Evolutionary conservation across 2,113 vertebrate species (phyloP), one percentile per base, ranked within the genome.

Genomic region (Dascyllus trimaculatus): DNA sequence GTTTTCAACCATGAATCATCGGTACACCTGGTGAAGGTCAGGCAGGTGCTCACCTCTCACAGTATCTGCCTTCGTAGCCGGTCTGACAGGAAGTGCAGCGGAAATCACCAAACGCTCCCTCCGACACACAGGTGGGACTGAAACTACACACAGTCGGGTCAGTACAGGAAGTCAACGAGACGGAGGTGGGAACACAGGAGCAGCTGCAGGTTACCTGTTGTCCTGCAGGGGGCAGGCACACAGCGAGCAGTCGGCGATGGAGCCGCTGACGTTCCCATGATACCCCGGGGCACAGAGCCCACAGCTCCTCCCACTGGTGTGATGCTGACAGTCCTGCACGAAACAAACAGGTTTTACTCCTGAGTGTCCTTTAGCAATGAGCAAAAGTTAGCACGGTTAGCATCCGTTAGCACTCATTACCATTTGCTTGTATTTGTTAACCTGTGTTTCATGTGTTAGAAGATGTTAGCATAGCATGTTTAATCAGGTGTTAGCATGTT

Each of bases 41-140:
- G 9, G 32, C 35, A 46, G 19, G 17, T 6, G 1, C 87, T 67
- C 83, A 98, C 97, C 95, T 96, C 87, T 99, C 96, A 81, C 98
- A 99, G 80, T 97, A 96, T 35, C 95, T 91, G 2, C 98, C 98
- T 82, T 98, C 96, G 2, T 97, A 96, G 19, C 98, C 98, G 1
- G 53, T 70, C 18, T 94, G 77, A 81, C 98, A 99, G 85, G 96
- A 94, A 15, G 95, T 88, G 57, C 98, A 99, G 17, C 79, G 92
- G 89, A 96, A 98, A 82, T 95, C 96, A 0, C 85, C 83, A 0
- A 19, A 0, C 4, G 62, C 82, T 10, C 93, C 96, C 21, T 96
- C 96, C 15, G 92, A 81, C 59, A 95, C 88, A 80, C 98, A 99
- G 0, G 95, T 97, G 26, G 96, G 93, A 76, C 98, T 99, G 88